These are phyloP conservation scores for Australoheros scitulus DNA, from an alignment of 2,113 vertebrate genomes.

Conservation along the genomic window DNA sequence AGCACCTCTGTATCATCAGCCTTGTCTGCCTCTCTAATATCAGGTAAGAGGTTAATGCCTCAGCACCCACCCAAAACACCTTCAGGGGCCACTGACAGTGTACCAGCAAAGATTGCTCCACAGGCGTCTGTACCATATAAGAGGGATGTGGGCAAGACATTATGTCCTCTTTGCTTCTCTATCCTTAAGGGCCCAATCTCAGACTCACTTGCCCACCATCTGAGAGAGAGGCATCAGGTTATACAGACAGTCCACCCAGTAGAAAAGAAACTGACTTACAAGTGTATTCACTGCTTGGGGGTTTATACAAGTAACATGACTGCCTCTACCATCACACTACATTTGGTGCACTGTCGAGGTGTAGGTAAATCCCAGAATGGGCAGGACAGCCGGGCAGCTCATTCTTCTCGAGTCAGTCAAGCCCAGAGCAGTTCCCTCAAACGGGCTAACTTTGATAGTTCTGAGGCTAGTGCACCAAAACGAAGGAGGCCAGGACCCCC, in stretches of 20 bases:
- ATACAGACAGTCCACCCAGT: conserved; percentile 98
- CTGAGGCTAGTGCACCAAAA: conserved; percentile 86
- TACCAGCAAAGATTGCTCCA: conserved; percentile 83
- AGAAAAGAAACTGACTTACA: conserved; percentile 98
- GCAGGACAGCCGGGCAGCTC: conserved; percentile 86
- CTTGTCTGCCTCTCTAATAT: conserved; percentile 76
- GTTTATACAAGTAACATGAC: conserved; percentile 99
- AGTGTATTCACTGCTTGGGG: conserved; percentile 97
- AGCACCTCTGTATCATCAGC: conserved; percentile 75
- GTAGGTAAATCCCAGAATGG: conserved; percentile 96
- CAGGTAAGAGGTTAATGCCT: conserved; percentile 81
- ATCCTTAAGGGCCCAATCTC: conserved; percentile 98
- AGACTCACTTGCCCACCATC: conserved; percentile 93
- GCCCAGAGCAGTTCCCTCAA: conserved; percentile 84
- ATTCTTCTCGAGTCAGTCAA: conserved; percentile 83
- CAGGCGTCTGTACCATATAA: conserved; percentile 96
- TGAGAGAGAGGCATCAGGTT: conserved; percentile 95
- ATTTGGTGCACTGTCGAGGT: conserved; percentile 95
- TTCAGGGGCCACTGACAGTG: conserved; percentile 75
- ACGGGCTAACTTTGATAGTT: conserved; percentile 82
- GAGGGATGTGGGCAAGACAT: conserved; percentile 95
- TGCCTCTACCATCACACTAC: conserved; percentile 95
- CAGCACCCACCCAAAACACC: conserved; percentile 84
- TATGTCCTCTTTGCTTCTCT: conserved; percentile 96
- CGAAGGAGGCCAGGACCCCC: conserved; percentile 84